phyloP scores from a whole-genome alignment of 2,113 vertebrate species.

The Craseonycteris thonglongyai region DNA sequence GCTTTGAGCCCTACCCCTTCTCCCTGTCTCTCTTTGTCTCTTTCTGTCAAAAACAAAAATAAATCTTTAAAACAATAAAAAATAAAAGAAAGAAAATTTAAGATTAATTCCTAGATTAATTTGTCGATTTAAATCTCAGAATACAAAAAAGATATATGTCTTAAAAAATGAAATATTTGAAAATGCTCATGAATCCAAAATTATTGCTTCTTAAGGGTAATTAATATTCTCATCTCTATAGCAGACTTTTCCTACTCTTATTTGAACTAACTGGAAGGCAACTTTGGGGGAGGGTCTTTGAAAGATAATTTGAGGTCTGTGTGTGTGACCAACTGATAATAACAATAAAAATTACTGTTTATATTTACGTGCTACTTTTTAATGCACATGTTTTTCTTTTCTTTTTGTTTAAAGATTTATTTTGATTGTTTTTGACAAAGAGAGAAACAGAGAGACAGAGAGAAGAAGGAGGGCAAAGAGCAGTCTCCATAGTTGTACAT shows the following conservation, averaged over 20 bases:
- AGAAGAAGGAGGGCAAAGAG: no score
- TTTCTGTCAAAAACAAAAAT: no score
- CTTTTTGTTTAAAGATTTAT: no score
- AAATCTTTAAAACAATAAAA: no score
- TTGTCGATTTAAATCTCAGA: conserved; percentile 15
- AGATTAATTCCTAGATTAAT: not conserved
- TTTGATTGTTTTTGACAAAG: no score
- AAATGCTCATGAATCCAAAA: not conserved
- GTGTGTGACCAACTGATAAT: not conserved
- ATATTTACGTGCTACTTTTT: not conserved
- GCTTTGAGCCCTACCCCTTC: no score
- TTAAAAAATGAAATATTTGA: not conserved
- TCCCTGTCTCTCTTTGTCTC: no score
- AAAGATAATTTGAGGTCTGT: not conserved
- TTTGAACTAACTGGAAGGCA: not conserved
- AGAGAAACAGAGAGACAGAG: no score
- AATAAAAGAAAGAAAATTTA: no score
- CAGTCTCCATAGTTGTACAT: no score
- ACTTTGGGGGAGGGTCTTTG: not conserved
- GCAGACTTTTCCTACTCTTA: not conserved
- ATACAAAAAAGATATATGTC: not conserved
- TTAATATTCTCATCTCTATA: not conserved
- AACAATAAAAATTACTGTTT: not conserved
- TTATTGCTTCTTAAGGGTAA: not conserved
- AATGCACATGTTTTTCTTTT: not conserved